Evolutionary conservation across 2,888 invertebrate genomes (phyloP).

Genomic region (Tethea ocularis): DNA sequence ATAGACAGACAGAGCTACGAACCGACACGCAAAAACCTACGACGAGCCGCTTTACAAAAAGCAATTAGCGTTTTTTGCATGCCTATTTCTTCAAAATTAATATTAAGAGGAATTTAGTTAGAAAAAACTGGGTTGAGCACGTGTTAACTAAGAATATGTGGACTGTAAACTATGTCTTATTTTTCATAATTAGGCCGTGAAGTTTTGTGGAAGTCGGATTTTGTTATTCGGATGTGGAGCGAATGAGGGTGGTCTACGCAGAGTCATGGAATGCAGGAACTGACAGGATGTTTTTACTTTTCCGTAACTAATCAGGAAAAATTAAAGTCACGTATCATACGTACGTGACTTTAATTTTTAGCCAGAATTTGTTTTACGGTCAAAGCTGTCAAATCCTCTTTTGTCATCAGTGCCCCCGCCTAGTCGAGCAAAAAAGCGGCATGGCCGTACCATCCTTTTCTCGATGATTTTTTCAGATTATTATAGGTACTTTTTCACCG

Average conservation of each 20-base stretch:
- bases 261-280: conserved; percentile 32
- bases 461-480: too few relatives aligned
- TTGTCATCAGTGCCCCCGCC: too few relatives aligned
- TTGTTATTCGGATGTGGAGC: conserved; percentile 43
- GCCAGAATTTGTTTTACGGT: too few relatives aligned
- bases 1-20: conserved; percentile 58
- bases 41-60: conserved; percentile 64
- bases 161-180: conserved; percentile 78
- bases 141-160: conserved; percentile 74
- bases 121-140: conserved; percentile 64
- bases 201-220: conserved; percentile 55
- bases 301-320: conserved; percentile 4
- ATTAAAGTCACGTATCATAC: background rate
- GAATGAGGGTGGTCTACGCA: conserved; percentile 62
- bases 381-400: too few relatives aligned
- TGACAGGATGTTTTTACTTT: conserved; percentile 25
- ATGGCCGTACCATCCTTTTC: too few relatives aligned
- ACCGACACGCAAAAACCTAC: conserved; percentile 70
- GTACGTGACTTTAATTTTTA: too few relatives aligned
- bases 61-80: conserved; percentile 77
- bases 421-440: too few relatives aligned
- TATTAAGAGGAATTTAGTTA: conserved; percentile 70
- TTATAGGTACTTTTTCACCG: too few relatives aligned
- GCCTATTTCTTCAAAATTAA: conserved; percentile 70
- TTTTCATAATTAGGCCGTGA: conserved; percentile 81